Percentiles rank a stretch among this genome's conserved stretches.
phyloP scores from a whole-genome alignment of 2,888 invertebrate genomes.

The Acleris sparsana region DNA sequence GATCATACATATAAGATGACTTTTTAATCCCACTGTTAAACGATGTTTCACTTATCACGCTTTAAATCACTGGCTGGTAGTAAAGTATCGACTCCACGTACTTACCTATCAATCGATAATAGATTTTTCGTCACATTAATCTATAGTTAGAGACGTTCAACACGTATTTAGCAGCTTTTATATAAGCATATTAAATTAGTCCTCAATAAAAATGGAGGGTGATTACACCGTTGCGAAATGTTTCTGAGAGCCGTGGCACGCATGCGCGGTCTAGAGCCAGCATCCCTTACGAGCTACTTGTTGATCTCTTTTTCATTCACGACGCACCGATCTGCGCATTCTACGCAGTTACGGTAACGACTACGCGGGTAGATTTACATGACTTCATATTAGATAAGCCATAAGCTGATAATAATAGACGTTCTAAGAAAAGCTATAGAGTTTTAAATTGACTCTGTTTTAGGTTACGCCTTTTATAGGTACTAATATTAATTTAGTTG shows the following conservation, averaged over 20 bases:
- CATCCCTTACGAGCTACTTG: conserved; percentile 66
- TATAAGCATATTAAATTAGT: conserved; percentile 1
- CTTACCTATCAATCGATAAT: too few species aligned
- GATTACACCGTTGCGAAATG: conserved; percentile 61
- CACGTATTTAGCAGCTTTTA: too few species aligned
- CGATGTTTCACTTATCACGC: too few species aligned
- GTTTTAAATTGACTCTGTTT: too few species aligned
- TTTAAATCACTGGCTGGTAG: too few species aligned
- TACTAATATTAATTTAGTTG: too few species aligned
- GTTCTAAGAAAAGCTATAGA: background rate
- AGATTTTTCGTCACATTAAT: too few species aligned
- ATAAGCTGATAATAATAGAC: background rate
- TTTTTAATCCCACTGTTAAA: too few species aligned
- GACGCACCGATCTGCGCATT: conserved; percentile 67
- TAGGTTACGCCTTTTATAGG: too few species aligned
- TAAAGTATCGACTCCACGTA: too few species aligned
- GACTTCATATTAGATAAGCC: conserved; percentile 22
- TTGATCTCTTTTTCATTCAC: conserved; percentile 78
- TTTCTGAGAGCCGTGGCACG: conserved; percentile 46
- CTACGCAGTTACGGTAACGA: conserved; percentile 56
- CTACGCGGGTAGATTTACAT: conserved; percentile 22
- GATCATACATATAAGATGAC: too few species aligned
- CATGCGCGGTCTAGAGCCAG: conserved; percentile 55
- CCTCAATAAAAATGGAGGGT: conserved; percentile 15
- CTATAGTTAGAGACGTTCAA: too few species aligned